A percentile compares a stretch with the other conserved stretches of the same genome.
Conservation (phyloP, 1,140 invertebrate genomes). For the Steinernema khuongi region DNA sequence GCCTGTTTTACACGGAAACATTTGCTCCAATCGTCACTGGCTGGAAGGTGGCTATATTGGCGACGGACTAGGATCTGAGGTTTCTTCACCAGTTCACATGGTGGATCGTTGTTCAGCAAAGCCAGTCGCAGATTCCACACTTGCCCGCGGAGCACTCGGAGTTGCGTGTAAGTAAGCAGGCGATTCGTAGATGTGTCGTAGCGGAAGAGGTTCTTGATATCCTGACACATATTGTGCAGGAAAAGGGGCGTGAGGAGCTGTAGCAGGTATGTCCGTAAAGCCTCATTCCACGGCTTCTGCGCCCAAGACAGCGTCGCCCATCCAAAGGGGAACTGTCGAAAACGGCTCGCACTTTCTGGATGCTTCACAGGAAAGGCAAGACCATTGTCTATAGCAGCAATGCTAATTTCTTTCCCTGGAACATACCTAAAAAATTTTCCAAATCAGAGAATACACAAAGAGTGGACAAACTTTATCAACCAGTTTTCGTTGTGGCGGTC, state of each 20-base stretch:
- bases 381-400: slow-evolving; percentile 54
- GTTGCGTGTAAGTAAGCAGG: slow-evolving; percentile 35
- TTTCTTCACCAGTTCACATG: too few species aligned
- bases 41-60: too few species aligned
- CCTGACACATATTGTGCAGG: slow-evolving; percentile 43
- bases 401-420: slow-evolving; percentile 41
- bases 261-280: slow-evolving; percentile 34
- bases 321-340: slow-evolving; percentile 47
- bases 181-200: slow-evolving; percentile 30
- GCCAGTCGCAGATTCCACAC: slow-evolving; percentile 15
- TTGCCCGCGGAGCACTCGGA: slow-evolving; percentile 49
- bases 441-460: slow-evolving; percentile 22
- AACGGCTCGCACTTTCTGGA: slow-evolving; percentile 42
- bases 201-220: slow-evolving; percentile 42
- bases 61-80: too few species aligned
- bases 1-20: too few species aligned
- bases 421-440: slow-evolving; percentile 44
- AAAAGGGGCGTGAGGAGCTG: slow-evolving; percentile 42
- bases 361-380: slow-evolving; percentile 54
- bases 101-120: too few species aligned
- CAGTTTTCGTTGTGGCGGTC: slow-evolving; percentile 52
- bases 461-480: slow-evolving; percentile 38
- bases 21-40: too few species aligned
- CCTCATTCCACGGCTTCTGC: slow-evolving; percentile 40
- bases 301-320: slow-evolving; percentile 46